Conservation (phyloP, 2,113 vertebrate species). For the Gnathonemus echidnorhynchus region DNA sequence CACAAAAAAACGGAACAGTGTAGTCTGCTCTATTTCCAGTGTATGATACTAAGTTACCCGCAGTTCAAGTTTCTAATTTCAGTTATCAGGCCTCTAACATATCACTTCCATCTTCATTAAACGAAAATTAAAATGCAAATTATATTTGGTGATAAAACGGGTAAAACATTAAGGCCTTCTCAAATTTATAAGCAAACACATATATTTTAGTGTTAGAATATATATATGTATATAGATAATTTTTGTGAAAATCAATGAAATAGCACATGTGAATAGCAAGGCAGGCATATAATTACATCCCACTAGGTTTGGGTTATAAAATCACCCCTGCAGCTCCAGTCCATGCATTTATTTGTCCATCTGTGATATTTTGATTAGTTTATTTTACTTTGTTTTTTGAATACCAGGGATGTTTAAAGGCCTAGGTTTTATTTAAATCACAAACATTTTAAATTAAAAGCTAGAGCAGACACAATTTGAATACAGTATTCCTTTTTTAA, state of each 20-base stretch:
- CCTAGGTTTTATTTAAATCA: slow-evolving; percentile 12
- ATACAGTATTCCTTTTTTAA: slow-evolving; percentile 17
- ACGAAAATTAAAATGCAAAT: slow-evolving; percentile 30
- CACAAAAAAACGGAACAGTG: slow-evolving; percentile 39
- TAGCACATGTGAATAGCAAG: slow-evolving; percentile 45
- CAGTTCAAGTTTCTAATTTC: slow-evolving; percentile 57
- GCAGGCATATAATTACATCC: slow-evolving; percentile 48
- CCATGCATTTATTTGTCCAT: slow-evolving; percentile 57
- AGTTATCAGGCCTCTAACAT: slow-evolving; percentile 56
- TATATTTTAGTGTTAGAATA: slow-evolving; percentile 42
- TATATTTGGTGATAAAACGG: slow-evolving; percentile 22
- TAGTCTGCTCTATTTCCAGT: slow-evolving; percentile 57
- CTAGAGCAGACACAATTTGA: slow-evolving; percentile 31
- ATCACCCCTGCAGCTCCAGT: slow-evolving; percentile 51
- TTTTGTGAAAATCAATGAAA: slow-evolving; percentile 55
- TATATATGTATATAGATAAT: slow-evolving; percentile 12
- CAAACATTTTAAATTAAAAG: slow-evolving; percentile 22
- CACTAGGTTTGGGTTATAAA: slow-evolving; percentile 50
- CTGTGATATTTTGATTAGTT: slow-evolving; percentile 41
- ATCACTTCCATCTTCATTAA: slow-evolving; percentile 41
- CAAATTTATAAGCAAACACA: slow-evolving; percentile 54
- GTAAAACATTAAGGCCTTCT: slow-evolving; percentile 35
- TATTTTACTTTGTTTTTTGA: slow-evolving; percentile 28
- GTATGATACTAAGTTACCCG: slow-evolving; percentile 67
- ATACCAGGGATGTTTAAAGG: slow-evolving; percentile 26